phyloP scores from a whole-genome alignment of 64 coral and sea anemone genomes.

The Actinia equina region DNA sequence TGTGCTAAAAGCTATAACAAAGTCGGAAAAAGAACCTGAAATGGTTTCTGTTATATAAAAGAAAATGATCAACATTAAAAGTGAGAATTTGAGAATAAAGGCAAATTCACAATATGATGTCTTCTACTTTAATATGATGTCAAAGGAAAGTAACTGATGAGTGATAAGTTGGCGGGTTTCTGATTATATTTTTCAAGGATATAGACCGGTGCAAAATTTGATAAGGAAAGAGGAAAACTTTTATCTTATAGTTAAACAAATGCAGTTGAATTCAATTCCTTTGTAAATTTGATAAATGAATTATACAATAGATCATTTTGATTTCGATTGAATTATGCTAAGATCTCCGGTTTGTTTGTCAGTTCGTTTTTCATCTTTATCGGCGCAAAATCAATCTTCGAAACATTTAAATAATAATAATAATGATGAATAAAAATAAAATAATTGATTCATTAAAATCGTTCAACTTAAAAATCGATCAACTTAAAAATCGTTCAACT shows the following conservation, averaged over 20 bases:
- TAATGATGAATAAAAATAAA: too few relatives aligned
- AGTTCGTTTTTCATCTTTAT: too few relatives aligned
- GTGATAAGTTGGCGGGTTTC: not conserved
- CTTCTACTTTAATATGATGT: too few relatives aligned
- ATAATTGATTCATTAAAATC: too few relatives aligned
- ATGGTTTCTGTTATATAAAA: conserved; percentile 4
- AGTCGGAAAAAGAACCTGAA: not conserved
- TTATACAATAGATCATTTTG: not conserved
- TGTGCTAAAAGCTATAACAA: not conserved
- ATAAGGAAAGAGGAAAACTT: not conserved
- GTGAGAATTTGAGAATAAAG: not conserved
- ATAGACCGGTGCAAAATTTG: not conserved
- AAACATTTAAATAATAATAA: too few relatives aligned
- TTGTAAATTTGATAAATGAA: not conserved
- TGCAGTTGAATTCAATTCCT: not conserved
- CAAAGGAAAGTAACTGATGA: too few relatives aligned
- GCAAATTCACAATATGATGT: too few relatives aligned
- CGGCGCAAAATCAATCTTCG: too few relatives aligned
- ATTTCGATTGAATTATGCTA: not conserved
- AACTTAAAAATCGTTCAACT: not conserved
- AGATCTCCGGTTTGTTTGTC: not conserved
- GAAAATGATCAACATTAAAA: not conserved
- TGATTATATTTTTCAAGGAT: not conserved
- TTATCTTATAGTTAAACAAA: not conserved
- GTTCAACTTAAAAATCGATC: too few relatives aligned